Conservation (phyloP, 2,888 invertebrate species). For the Drosophila melanocephala region DNA sequence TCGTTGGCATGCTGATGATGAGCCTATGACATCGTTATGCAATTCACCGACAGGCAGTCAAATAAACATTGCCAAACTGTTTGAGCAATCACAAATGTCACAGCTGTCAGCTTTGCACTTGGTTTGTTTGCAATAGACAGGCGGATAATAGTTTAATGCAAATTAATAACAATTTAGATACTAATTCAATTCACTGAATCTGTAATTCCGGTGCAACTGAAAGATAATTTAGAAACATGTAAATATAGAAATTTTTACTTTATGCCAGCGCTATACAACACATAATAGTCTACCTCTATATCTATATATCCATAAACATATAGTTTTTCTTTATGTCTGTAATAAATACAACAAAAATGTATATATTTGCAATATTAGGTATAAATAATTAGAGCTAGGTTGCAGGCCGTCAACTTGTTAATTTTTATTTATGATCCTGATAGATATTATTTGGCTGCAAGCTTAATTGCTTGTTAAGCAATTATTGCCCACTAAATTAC, state of each 20-base stretch:
- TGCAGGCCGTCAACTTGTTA: slow-evolving; percentile 43
- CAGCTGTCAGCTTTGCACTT: slow-evolving; percentile 44
- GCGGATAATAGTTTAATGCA: slow-evolving; percentile 40
- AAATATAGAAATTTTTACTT: slow-evolving; percentile 5
- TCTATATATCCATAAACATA: background rate
- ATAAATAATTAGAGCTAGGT: slow-evolving; percentile 44
- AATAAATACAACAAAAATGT: background rate
- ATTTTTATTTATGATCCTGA: slow-evolving; percentile 2
- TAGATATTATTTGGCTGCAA: background rate
- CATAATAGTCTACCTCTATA: background rate
- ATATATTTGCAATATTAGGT: slow-evolving; percentile 65
- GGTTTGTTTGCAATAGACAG: slow-evolving; percentile 9
- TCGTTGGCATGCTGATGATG: slow-evolving; percentile 64
- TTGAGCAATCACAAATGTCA: slow-evolving; percentile 45
- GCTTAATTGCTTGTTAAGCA: background rate
- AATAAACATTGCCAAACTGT: slow-evolving; percentile 41
- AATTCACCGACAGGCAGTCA: slow-evolving; percentile 43
- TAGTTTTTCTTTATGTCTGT: background rate
- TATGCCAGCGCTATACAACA: background rate
- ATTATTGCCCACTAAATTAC: slow-evolving; percentile 18
- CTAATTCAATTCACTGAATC: slow-evolving; percentile 17
- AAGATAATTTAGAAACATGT: slow-evolving; percentile 35
- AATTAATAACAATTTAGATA: slow-evolving; percentile 55
- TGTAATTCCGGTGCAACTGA: slow-evolving; percentile 49
- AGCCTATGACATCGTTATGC: slow-evolving; percentile 65